Evolutionary conservation across 1,140 invertebrate species (phyloP), one percentile per base, ranked within the genome.

Genomic region (Tetragnatha versicolor): DNA sequence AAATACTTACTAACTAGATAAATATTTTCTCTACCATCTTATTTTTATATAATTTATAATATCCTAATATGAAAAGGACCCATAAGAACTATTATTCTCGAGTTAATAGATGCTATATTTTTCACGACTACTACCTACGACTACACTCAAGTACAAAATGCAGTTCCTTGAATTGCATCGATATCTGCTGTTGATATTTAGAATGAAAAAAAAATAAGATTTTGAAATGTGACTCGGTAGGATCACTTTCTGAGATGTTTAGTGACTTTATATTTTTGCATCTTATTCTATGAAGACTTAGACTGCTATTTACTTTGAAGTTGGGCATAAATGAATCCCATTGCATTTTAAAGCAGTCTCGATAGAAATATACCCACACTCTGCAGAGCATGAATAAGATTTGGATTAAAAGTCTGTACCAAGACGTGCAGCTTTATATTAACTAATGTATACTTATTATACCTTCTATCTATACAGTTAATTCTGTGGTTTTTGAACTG

Each of bases 71-170:
- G 22, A 65, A 75, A 77, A 73, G 55, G 73, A 35, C 73, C 73
- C 73, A 77, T 77, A 60, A 55, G 49, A 76, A 77, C 37, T 77
- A 77, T 77, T 77, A 77, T 77, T 77, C 73, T 33, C 58, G 72
- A 75, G 55, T 75, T 75, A 49, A 63, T 75, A 63, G 58, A 75
- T 75, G 61, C 73, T 65, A 65, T 77, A 53, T 77, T 77, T 66
- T 77, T 65, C 61, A 77, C 33, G 29, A 75, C 29, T 31, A 73
- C 47, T 49, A 65, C 27, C 45, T 63, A 25, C 37, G 42, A 75
- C 58, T 75, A 63, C 61, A 65, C 53, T 75, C 47, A 77, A 77
- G 73, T 77, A 77, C 73, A 77, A 77, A 77, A 65, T 65, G 42
- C 61, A 68, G 42, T 49, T 68, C 39, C 37, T 51, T 42, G 55